A percentile compares a stretch with the other conserved stretches of the same genome.
These are phyloP conservation scores for Trachelus tabidus DNA, from an alignment of 2,888 invertebrate genomes.

Conservation along the genomic window DNA sequence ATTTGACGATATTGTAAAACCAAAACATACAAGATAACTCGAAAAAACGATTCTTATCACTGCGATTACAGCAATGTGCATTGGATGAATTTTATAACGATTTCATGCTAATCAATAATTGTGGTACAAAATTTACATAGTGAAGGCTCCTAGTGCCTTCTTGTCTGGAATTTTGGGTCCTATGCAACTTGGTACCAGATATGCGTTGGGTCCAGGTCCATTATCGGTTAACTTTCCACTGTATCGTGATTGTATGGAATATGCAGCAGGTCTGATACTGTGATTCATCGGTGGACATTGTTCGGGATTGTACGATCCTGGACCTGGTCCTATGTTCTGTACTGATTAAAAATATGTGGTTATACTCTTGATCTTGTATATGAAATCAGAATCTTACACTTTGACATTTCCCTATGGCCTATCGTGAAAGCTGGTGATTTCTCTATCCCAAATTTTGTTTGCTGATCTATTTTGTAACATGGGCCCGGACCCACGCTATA, in stretches of 20 bases:
- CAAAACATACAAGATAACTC: too few species aligned
- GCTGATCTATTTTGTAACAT: slow-evolving; percentile 67
- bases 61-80: too few species aligned
- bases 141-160: slow-evolving; percentile 66
- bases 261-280: slow-evolving; percentile 69
- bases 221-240: slow-evolving; percentile 45
- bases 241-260: slow-evolving; percentile 69
- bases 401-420: slow-evolving; percentile 55
- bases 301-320: slow-evolving; percentile 75
- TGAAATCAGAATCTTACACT: slow-evolving; percentile 28
- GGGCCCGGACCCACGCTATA: slow-evolving; percentile 64
- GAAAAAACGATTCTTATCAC: too few species aligned
- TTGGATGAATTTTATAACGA: too few species aligned
- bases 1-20: too few species aligned
- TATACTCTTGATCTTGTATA: slow-evolving; percentile 5
- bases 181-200: slow-evolving; percentile 68
- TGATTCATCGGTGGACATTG: slow-evolving; percentile 69
- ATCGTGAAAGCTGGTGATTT: slow-evolving; percentile 71
- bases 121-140: slow-evolving; percentile 62
- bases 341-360: not conserved
- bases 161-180: slow-evolving; percentile 70
- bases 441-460: slow-evolving; percentile 66
- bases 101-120: too few species aligned
- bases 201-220: slow-evolving; percentile 74
- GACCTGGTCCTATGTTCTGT: slow-evolving; percentile 69